Evolutionary conservation across 2,113 vertebrate species (phyloP).

Genomic region (Malurus elegans): DNA sequence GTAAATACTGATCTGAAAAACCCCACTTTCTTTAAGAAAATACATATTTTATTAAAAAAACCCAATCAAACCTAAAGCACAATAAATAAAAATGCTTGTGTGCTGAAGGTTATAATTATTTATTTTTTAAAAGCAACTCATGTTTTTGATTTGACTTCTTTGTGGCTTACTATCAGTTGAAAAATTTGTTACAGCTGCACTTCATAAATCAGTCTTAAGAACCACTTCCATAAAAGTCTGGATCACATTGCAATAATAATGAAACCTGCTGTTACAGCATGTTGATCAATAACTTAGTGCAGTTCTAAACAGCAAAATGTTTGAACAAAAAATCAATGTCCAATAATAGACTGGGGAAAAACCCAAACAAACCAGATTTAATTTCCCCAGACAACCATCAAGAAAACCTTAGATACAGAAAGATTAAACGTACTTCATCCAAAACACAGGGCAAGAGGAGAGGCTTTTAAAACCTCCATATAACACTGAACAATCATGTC

Average conservation of each 20-base stretch:
- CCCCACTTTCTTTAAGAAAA: background rate
- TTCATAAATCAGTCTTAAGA: background rate
- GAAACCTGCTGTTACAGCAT: background rate
- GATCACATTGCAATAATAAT: background rate
- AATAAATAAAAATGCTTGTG: background rate
- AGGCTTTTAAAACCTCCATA: background rate
- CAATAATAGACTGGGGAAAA: background rate
- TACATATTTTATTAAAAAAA: rapidly evolving
- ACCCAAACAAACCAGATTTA: background rate
- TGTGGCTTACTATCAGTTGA: background rate
- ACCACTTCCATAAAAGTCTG: background rate
- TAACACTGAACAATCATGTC: background rate
- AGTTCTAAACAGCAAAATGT: background rate
- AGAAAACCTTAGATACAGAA: background rate
- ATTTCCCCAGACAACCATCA: background rate
- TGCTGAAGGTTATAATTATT: background rate
- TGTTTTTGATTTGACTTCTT: background rate
- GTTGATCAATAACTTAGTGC: background rate
- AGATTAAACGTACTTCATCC: background rate
- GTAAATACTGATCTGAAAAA: background rate
- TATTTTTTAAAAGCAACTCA: background rate
- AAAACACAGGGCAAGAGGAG: background rate
- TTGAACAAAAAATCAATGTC: background rate
- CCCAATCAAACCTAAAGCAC: background rate
- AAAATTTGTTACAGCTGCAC: background rate